phyloP scores from a whole-genome alignment of 2,888 invertebrate genomes.

The Zygothrica quintamaculata region DNA sequence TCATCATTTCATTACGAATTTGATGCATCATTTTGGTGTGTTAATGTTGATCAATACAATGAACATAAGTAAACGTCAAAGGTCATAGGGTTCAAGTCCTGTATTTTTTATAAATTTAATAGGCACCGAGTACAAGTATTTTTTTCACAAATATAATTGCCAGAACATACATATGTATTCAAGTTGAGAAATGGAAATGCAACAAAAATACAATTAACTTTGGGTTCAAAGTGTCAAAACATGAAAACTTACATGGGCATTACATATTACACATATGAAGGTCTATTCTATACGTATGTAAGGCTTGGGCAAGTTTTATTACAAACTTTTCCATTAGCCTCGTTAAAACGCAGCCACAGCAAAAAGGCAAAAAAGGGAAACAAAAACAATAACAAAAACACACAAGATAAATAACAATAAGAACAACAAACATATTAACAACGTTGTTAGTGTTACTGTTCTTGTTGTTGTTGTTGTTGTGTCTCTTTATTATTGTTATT shows the following conservation, averaged over 20 bases:
- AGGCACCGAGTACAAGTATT: constrained; percentile 13
- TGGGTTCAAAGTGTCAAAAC: constrained; percentile 24
- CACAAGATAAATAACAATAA: constrained; percentile 34
- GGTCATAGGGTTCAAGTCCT: constrained; percentile 6
- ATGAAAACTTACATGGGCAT: constrained; percentile 52
- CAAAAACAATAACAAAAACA: constrained; percentile 13
- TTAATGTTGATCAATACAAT: constrained; percentile 9
- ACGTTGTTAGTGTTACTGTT: constrained; percentile 20
- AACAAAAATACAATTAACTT: constrained; percentile 36
- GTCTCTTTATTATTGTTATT: constrained; percentile 29
- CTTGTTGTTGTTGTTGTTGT: constrained; percentile 25
- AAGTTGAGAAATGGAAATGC: constrained; percentile 46
- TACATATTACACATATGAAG: constrained; percentile 24
- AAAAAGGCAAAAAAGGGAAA: constrained; percentile 46
- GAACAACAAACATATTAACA: constrained; percentile 64
- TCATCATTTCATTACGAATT: too few species aligned
- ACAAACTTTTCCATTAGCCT: constrained; percentile 79
- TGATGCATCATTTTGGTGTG: too few species aligned
- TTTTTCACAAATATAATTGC: not conserved
- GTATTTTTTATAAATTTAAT: constrained; percentile 20
- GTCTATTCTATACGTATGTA: constrained; percentile 6
- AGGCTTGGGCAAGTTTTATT: constrained; percentile 49
- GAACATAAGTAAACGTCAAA: constrained; percentile 2
- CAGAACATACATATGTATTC: constrained; percentile 1
- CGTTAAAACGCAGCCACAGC: constrained; percentile 70